Base-by-base conservation (phyloP, 2,888 invertebrate species). In the Epistrophe eligans region DNA sequence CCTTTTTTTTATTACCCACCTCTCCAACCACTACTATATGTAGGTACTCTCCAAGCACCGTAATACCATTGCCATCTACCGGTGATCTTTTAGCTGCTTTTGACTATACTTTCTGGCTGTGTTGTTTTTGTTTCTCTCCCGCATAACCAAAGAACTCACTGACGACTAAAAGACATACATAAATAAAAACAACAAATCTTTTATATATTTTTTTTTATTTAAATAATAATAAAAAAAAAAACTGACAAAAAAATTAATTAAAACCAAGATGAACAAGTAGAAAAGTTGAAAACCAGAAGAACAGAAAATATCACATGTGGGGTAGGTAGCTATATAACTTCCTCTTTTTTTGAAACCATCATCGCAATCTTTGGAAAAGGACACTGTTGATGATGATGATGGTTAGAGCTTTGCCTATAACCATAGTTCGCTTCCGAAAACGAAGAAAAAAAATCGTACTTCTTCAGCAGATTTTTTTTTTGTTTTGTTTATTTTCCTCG, bases 221-320 rank as follows among this genome's bases (percentile, higher is more conserved):
- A 45, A 57, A 77, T 52, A 38, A 35, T 43, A 79, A 50, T 50
- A 32, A 55, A 62, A 50, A 66, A 24, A 13, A 17, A 64, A 52
- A 50, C 67, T 50, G 35, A 28, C 50, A 79, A 76, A 76, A 48
- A 80, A 77, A 81, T 77, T 84, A 84, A 84, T 84, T 84, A 84
- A 84, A 84, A 81, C 77, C 60, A 84, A 84, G 77, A 84, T 84
- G 64, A 77, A 62, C 66, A 52, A 64, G 32, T 40, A 15, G 40
- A 17, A 66, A 71, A 62, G 71, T 58, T 58, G 43, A 50, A 52
- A 52, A 38, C 32, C 13, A 48, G 19, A 64, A 28, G 8, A 60
- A 38, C 7, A 17, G 17, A 2, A 35, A 32, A 67, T 38, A 15
- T 38, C 67, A 50, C 38, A 55, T 58, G 43, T 62, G 62, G 43